A percentile compares a stretch with the other conserved stretches of the same genome.
Evolutionary conservation across 2,113 vertebrate species (phyloP).

Genomic region (Carollia perspicillata): DNA sequence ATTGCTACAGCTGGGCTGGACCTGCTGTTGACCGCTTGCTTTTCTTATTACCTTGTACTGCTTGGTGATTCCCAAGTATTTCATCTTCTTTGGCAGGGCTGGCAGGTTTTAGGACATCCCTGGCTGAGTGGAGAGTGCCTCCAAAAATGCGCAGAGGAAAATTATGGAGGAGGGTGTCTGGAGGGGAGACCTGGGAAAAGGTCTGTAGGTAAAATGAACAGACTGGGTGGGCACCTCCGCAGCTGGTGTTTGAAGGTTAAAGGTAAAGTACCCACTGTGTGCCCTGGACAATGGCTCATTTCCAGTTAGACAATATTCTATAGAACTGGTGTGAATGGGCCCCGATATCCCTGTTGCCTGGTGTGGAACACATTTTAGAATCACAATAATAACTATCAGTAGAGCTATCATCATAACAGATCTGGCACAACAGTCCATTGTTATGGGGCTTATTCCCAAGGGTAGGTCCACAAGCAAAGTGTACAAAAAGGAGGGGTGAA

Average conservation of each 20-base stretch:
- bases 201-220: neutral
- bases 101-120: neutral
- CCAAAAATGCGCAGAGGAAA: neutral
- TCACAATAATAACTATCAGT: neutral
- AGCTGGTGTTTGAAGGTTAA: neutral
- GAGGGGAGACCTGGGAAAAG: too few relatives aligned
- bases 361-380: conserved; percentile 3
- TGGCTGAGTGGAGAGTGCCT: neutral
- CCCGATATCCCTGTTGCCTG: neutral
- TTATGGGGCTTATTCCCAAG: neutral
- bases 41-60: neutral
- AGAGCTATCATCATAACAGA: neutral
- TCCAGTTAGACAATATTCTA: neutral
- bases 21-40: neutral
- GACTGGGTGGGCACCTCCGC: neutral
- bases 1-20: neutral
- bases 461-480: neutral
- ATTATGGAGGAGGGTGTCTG: accelerated
- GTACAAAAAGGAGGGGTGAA: neutral
- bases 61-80: neutral
- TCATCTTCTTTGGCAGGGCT: neutral
- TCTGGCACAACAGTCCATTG: accelerated
- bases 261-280: neutral
- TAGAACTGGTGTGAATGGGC: neutral
- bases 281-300: accelerated